Conservation (phyloP, 53 echinoderm and acorn worm species). For the Hippasteria phrygiana region DNA sequence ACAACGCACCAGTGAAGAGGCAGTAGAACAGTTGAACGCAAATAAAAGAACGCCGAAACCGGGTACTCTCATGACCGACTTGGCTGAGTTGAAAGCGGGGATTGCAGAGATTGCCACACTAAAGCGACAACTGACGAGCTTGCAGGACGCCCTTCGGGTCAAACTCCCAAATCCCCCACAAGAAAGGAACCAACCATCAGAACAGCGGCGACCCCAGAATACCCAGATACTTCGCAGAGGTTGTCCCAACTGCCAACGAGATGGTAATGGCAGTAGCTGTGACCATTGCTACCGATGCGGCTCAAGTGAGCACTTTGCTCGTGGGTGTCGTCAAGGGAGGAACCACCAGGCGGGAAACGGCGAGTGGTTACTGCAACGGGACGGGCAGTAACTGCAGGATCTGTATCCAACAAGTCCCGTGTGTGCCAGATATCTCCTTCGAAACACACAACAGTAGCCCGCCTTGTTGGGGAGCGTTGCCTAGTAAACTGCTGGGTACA, state of each 20-base stretch:
- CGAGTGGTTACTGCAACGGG: slow-evolving; percentile 17
- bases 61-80: not conserved
- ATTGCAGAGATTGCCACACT: too few species aligned
- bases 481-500: not conserved
- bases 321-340: slow-evolving; percentile 8
- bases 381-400: slow-evolving; percentile 15
- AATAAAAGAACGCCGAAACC: not conserved
- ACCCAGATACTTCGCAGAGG: too few species aligned
- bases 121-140: slow-evolving; percentile 1
- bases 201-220: not conserved
- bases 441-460: not conserved
- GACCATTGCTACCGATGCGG: slow-evolving; percentile 48
- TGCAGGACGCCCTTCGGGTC: not conserved
- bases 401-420: not conserved
- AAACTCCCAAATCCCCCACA: too few species aligned
- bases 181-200: too few species aligned
- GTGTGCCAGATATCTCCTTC: not conserved
- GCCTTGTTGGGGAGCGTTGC: not conserved
- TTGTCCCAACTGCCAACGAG: not conserved
- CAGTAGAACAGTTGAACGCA: not conserved
- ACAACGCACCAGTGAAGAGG: not conserved
- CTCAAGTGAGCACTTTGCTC: too few species aligned
- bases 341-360: slow-evolving; percentile 52
- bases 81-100: too few species aligned
- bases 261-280: slow-evolving; percentile 15